Evolutionary conservation across 2,113 vertebrate genomes (phyloP), one percentile per base, ranked within the genome.

Genomic region (Vulpes ferrilata): DNA sequence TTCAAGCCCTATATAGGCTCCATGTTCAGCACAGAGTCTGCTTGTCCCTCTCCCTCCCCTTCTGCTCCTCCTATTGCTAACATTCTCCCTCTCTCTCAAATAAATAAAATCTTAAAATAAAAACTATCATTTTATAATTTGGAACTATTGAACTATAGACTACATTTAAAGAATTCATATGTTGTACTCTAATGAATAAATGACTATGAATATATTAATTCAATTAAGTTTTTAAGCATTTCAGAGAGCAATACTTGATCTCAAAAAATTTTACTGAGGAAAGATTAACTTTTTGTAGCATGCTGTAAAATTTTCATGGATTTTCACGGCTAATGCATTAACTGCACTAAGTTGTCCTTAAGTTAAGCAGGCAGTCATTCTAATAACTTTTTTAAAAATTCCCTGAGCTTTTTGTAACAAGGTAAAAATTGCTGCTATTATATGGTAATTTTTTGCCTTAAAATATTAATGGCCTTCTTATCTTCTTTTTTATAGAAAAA

Each of bases 101-200:
- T 69, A 69, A 69, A 69, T 69, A 35, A 35, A 69, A 69, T 69
- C 67, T 69, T 69, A 69, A 35, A 35, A 19, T 23, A 78, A 43
- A 43, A 43, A 43, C 43, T 43, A 43, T 43, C 43, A 43, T 53
- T 59, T 92, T 73, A 90, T 80, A 11, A 94, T 51, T 81, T 32
- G 17, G 30, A 27, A 17, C 51, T 89, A 43, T 69, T 94, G 6
- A 62, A 11, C 35, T 87, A 48, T 7, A 55, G 20, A 92, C 43
- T 73, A 17, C 7, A 71, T 78, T 93, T 84, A 87, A 92, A 96
- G 7, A 92, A 78, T 92, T 78, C 27, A 94, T 30, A 64, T 84
- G 65, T 80, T 74, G 35, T 48, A 69, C 7, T 89, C 16, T 57
- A 92, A n/a, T 51, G 82, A 84, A 35, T 19, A 80, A 60, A 59